phyloP scores from a whole-genome alignment of 2,113 vertebrate species.

The Channa maculata region DNA sequence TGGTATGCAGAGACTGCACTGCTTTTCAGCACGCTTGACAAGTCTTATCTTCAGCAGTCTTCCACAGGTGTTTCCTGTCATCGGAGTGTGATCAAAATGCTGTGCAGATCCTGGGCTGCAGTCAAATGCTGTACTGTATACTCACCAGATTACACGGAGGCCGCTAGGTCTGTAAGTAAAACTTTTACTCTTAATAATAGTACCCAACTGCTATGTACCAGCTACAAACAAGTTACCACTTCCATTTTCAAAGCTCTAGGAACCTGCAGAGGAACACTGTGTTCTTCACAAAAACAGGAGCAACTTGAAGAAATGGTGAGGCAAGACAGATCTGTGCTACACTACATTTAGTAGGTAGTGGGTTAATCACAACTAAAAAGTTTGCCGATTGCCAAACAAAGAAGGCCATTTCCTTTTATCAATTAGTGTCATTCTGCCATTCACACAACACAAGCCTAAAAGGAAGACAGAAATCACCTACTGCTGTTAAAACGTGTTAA shows the following conservation, averaged over 20 bases:
- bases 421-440: too few relatives aligned
- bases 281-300: not conserved
- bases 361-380: too few relatives aligned
- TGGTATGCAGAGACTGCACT: slow-evolving; percentile 60
- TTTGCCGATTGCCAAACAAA: too few relatives aligned
- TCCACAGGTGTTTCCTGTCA: slow-evolving; percentile 80
- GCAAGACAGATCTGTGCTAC: not conserved
- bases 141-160: slow-evolving; percentile 63
- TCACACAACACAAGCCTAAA: too few relatives aligned
- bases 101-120: slow-evolving; percentile 43
- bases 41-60: slow-evolving; percentile 73
- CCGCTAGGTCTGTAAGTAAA: slow-evolving; percentile 22
- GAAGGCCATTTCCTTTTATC: too few relatives aligned
- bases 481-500: too few relatives aligned
- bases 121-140: slow-evolving; percentile 71
- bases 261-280: not conserved
- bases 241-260: slow-evolving; percentile 9
- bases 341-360: too few relatives aligned
- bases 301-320: not conserved
- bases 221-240: not conserved
- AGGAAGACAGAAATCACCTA: too few relatives aligned
- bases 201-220: slow-evolving; percentile 4
- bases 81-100: slow-evolving; percentile 71
- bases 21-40: slow-evolving; percentile 62
- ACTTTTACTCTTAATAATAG: slow-evolving; percentile 20